A percentile compares a stretch with the other conserved stretches of the same genome.
Conservation (phyloP, 2,797 vertebrate species). For the Crocidura indochinensis region DNA sequence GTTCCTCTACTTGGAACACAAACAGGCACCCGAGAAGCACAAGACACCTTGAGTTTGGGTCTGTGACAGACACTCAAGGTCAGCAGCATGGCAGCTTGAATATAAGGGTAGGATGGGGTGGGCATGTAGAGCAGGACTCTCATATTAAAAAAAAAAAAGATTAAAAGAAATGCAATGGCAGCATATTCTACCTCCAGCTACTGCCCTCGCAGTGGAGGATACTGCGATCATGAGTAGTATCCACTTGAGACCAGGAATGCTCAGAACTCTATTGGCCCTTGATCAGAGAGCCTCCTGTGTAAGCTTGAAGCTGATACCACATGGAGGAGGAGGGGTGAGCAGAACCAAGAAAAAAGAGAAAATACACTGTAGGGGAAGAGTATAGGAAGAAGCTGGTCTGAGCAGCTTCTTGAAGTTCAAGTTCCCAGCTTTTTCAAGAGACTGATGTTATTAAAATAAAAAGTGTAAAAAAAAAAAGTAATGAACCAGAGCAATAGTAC, state of each 20-base stretch:
- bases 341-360: neutral
- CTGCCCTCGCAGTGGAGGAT: neutral
- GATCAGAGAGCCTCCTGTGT: neutral
- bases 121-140: neutral
- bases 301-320: neutral
- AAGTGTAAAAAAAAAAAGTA: neutral
- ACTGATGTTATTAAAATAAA: constrained; percentile 57
- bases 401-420: neutral
- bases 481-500: too few relatives aligned
- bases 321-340: rapidly evolving
- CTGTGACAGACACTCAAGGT: neutral
- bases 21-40: constrained; percentile 99
- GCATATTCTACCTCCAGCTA: constrained; percentile 15
- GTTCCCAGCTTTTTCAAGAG: constrained; percentile 32
- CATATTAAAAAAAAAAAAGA: constrained; percentile 33
- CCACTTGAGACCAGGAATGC: neutral
- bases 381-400: neutral
- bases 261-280: neutral
- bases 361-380: neutral
- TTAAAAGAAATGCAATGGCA: neutral
- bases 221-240: neutral
- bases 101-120: neutral
- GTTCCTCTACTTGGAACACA: constrained; percentile 98
- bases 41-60: constrained; percentile 90
- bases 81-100: neutral